These are phyloP conservation scores for Lampris megalopsis DNA, from an alignment of 2,113 vertebrate species.

Conservation along the genomic window DNA sequence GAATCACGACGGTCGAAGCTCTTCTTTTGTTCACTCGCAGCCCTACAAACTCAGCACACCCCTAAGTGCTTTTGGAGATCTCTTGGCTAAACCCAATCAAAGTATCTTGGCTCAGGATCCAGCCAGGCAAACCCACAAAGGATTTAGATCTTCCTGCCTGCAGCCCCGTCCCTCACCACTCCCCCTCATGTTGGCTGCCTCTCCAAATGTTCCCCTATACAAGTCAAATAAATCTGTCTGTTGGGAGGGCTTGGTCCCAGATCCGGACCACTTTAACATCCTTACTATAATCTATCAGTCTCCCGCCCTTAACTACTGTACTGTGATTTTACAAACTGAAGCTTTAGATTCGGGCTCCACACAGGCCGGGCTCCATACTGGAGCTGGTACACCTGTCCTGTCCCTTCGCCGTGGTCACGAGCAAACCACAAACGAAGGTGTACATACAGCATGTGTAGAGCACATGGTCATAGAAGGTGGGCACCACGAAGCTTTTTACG, in stretches of 20 bases:
- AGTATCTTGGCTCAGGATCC: slow-evolving; percentile 29
- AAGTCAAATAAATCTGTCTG: slow-evolving; percentile 57
- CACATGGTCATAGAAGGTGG: neutral
- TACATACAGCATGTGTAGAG: neutral
- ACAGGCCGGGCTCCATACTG: neutral
- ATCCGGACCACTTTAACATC: slow-evolving; percentile 26
- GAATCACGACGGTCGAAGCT: neutral
- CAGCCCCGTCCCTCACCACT: slow-evolving; percentile 30
- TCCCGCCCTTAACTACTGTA: slow-evolving; percentile 4
- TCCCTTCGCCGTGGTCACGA: too few relatives aligned
- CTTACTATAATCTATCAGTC: slow-evolving; percentile 16
- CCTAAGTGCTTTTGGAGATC: slow-evolving; percentile 17
- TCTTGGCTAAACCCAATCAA: slow-evolving; percentile 26
- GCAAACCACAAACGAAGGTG: neutral
- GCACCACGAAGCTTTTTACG: neutral
- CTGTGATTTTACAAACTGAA: neutral
- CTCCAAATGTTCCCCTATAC: slow-evolving; percentile 32
- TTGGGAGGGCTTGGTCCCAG: slow-evolving; percentile 43
- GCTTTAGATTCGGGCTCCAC: neutral
- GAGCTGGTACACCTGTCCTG: neutral
- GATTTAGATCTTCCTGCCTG: slow-evolving; percentile 60
- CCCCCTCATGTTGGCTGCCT: slow-evolving; percentile 37
- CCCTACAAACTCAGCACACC: slow-evolving; percentile 31
- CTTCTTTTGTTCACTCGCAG: slow-evolving; percentile 26
- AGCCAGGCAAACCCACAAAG: slow-evolving; percentile 52